These are phyloP conservation scores for Indicator indicator DNA, from an alignment of 2,113 vertebrate genomes.

Conservation along the genomic window DNA sequence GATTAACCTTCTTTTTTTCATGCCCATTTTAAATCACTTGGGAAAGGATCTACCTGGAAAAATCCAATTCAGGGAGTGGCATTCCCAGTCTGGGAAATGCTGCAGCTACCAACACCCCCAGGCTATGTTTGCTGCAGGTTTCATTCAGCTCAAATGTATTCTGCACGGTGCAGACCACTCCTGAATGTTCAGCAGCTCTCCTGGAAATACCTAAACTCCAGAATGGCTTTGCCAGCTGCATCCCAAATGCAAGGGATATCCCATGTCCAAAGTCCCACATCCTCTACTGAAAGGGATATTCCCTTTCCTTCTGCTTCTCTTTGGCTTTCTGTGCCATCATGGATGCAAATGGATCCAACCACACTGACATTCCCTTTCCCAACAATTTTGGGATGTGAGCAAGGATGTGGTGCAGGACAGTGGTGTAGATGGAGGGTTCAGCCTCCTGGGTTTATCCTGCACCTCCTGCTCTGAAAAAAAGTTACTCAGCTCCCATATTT, in stretches of 20 bases:
- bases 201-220: neutral
- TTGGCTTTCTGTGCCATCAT: neutral
- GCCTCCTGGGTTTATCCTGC: neutral
- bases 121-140: neutral
- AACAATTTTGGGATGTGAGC: neutral
- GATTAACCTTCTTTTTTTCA: neutral
- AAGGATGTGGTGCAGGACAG: neutral
- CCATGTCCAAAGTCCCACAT: rapidly evolving
- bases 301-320: neutral
- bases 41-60: neutral
- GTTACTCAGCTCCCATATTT: neutral
- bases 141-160: neutral
- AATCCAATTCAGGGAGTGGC: neutral
- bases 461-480: neutral
- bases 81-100: neutral
- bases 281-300: neutral
- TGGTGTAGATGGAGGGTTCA: neutral
- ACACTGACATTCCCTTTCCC: neutral
- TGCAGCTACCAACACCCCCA: rapidly evolving
- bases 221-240: neutral
- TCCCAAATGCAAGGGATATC: neutral
- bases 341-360: neutral
- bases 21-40: neutral
- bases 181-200: neutral
- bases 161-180: neutral